Percentiles rank a stretch among this genome's conserved stretches.
These are phyloP conservation scores for Eutolmus rufibarbis DNA, from an alignment of 2,888 invertebrate species.

Conservation along the genomic window DNA sequence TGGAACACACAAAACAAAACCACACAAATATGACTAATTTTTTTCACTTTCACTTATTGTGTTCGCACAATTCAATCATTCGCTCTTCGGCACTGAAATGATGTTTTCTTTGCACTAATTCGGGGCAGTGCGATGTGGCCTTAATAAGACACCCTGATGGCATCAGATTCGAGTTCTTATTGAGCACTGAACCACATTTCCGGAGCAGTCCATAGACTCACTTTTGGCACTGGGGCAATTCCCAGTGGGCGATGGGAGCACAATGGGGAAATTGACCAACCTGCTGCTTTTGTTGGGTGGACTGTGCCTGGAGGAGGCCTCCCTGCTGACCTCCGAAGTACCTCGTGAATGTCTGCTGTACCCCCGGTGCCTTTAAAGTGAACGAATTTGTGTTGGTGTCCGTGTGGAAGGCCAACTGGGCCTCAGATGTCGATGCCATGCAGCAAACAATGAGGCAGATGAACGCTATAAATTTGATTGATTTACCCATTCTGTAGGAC, in stretches of 20 bases:
- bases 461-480: slow-evolving; percentile 50
- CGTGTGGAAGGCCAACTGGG: slow-evolving; percentile 58
- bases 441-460: slow-evolving; percentile 53
- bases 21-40: neutral
- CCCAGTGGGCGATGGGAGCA: neutral
- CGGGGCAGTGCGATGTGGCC: neutral
- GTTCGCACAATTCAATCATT: neutral
- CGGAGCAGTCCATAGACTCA: neutral
- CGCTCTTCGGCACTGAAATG: neutral
- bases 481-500: slow-evolving; percentile 8
- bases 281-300: slow-evolving; percentile 48
- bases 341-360: slow-evolving; percentile 60
- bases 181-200: neutral
- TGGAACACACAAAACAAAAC: too few species aligned
- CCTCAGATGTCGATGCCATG: slow-evolving; percentile 27
- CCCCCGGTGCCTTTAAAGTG: slow-evolving; percentile 58
- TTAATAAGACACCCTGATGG: neutral
- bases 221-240: neutral
- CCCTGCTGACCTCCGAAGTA: slow-evolving; percentile 56
- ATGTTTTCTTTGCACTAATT: neutral
- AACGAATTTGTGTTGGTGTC: slow-evolving; percentile 60
- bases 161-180: neutral
- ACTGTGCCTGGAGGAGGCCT: slow-evolving; percentile 48
- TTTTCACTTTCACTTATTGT: neutral
- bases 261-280: neutral